Evolutionary conservation across 2,113 vertebrate genomes (phyloP), one percentile per base, ranked within the genome.

Genomic region (Tautogolabrus adspersus): DNA sequence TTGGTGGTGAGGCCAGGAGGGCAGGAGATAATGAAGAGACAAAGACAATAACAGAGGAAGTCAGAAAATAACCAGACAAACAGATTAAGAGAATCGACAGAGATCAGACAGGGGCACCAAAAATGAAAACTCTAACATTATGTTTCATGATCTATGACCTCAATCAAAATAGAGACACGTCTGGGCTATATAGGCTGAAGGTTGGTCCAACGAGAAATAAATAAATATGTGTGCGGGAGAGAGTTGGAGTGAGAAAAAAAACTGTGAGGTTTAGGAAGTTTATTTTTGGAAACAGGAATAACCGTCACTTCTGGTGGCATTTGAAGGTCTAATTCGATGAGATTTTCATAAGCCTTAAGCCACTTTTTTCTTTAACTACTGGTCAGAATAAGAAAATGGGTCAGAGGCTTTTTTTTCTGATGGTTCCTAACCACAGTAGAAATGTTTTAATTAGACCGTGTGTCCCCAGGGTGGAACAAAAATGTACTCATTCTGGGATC

Each of bases 41-140:
- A 62, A 55, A 74, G 52, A 57, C 26, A 59, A 71, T 51, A 61
- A 79, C 21, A 59, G 61, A 59, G 26, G 8, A 63, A 66, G 66
- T 42, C 11, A 62, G 51, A 57, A 68, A 19, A 85, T 64, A 70
- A 72, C 15, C 16, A 60, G 30, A 72, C 37, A 66, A 51, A 74
- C 10, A 82, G 64, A 81, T 87, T 77, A 65, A 66, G 22, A 72
- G 66, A 70, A 68, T 30, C 34, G 77, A 6, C 62, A 75, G 58
- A 75, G 75, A 80, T 87, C 58, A 88, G 66, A 71, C 61, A n/a
- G 72, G 19, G 71, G 47, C 21, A 52, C 66, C 68, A 42, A 61
- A 55, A 84, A 78, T 81, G 65, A 68, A 84, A 84, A 67, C 18
- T 46, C 6, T 74, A 37, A 80, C 16, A n/a, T 69, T 69, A 70